A percentile compares a stretch with the other conserved stretches of the same genome.
phyloP scores from a whole-genome alignment of 2,888 invertebrate genomes.

The Cephus pulcher region DNA sequence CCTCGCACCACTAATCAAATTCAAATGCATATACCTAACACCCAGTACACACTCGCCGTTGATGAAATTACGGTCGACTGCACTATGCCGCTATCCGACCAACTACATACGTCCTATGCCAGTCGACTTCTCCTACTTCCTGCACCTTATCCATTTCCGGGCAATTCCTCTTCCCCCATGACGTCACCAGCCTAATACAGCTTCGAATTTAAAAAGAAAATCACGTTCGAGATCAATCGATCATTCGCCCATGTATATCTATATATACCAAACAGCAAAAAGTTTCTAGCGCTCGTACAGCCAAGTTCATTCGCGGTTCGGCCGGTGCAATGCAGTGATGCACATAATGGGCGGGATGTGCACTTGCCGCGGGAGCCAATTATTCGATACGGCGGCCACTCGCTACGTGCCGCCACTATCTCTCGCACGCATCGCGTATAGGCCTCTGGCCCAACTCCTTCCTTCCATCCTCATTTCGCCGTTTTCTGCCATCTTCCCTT shows the following conservation, averaged over 20 bases:
- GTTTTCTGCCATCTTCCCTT: conserved; percentile 19
- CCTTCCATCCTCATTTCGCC: conserved; percentile 35
- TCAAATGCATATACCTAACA: conserved; percentile 63
- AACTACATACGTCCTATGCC: conserved; percentile 19
- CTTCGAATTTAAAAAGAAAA: background rate
- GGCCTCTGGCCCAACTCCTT: conserved; percentile 43
- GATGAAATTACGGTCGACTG: conserved; percentile 66
- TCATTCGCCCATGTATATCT: background rate
- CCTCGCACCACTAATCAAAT: conserved; percentile 64
- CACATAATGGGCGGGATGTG: conserved; percentile 65
- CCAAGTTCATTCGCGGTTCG: background rate
- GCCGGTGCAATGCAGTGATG: conserved; percentile 49
- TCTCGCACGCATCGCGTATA: conserved; percentile 57
- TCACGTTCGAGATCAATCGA: background rate
- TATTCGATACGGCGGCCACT: conserved; percentile 63
- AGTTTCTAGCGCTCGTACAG: background rate
- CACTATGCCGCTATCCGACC: conserved; percentile 45
- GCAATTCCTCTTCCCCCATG: background rate
- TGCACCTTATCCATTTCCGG: conserved; percentile 7
- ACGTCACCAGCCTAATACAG: background rate
- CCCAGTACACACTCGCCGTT: conserved; percentile 53
- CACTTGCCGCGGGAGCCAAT: conserved; percentile 67
- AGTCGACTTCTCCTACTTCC: conserved; percentile 15
- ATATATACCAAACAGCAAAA: background rate
- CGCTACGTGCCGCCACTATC: conserved; percentile 59